Evolutionary conservation across 1,140 invertebrate genomes (phyloP).

Genomic region (Meloidogyne exigua): DNA sequence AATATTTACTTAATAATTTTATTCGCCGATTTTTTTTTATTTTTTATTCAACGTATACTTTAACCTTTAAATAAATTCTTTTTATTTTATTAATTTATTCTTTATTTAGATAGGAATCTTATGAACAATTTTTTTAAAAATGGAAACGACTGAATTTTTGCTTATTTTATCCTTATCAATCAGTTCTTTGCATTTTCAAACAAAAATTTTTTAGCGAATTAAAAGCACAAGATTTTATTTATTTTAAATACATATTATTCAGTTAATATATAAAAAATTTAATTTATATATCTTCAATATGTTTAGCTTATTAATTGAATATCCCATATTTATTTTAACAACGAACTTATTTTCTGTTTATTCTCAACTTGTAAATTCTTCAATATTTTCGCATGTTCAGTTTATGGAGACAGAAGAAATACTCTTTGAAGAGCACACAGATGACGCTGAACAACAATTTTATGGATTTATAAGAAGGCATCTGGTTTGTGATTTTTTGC

Average conservation of each 20-base stretch:
- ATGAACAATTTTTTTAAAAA: background rate
- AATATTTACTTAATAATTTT: background rate
- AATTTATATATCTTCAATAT: background rate
- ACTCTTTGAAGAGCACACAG: no score
- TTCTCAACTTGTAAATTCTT: background rate
- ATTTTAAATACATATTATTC: background rate
- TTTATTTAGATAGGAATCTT: background rate
- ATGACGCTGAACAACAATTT: conserved; percentile 41
- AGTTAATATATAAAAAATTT: background rate
- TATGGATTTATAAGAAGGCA: conserved; percentile 57
- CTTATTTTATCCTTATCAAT: no score
- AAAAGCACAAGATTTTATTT: no score
- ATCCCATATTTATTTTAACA: background rate
- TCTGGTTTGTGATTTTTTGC: conserved; percentile 46
- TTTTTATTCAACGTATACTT: background rate
- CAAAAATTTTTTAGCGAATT: no score
- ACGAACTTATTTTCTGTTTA: background rate
- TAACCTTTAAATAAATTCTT: background rate
- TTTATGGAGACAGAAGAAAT: background rate
- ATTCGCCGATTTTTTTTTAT: no score
- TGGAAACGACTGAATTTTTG: no score
- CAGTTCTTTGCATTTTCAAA: no score
- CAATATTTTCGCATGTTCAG: background rate
- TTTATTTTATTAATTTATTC: background rate
- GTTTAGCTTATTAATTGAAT: background rate